Percentiles rank a stretch among this genome's conserved stretches.
phyloP scores from a whole-genome alignment of 2,888 invertebrate genomes.

The Eretmocerus hayati region DNA sequence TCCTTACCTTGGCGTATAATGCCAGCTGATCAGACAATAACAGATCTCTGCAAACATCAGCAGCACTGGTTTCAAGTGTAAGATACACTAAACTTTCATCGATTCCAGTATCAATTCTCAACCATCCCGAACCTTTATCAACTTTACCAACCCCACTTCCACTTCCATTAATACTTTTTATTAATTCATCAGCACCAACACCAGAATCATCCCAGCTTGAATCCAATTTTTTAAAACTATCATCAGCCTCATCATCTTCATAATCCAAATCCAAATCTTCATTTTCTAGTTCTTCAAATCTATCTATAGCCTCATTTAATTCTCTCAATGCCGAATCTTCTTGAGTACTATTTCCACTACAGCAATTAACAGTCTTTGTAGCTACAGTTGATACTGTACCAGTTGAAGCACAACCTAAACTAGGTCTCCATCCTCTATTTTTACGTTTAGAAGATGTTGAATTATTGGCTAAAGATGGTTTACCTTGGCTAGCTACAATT shows the following conservation, averaged over 20 bases:
- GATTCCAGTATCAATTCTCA: slow-evolving; percentile 57
- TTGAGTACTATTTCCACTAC: slow-evolving; percentile 3
- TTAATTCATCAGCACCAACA: slow-evolving; percentile 52
- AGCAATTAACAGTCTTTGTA: slow-evolving; percentile 14
- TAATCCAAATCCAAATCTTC: slow-evolving; percentile 26
- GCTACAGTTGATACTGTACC: slow-evolving; percentile 2
- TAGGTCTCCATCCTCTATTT: slow-evolving; percentile 8
- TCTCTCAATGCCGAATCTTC: slow-evolving; percentile 33
- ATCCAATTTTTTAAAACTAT: slow-evolving; percentile 31
- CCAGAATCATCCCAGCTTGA: slow-evolving; percentile 45
- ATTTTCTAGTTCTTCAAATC: too few species aligned
- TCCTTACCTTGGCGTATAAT: slow-evolving; percentile 43
- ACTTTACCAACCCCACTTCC: background rate
- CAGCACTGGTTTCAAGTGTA: slow-evolving; percentile 54
- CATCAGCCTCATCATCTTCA: background rate
- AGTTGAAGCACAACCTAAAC: background rate
- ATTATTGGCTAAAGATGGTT: slow-evolving; percentile 32
- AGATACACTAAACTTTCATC: slow-evolving; percentile 55
- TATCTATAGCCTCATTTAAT: slow-evolving; percentile 39
- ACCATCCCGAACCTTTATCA: slow-evolving; percentile 50
- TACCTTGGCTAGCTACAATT: slow-evolving; percentile 40
- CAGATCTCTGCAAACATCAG: slow-evolving; percentile 48
- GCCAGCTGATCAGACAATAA: slow-evolving; percentile 47
- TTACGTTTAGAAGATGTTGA: background rate
- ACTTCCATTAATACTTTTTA: slow-evolving; percentile 1